phyloP scores from a whole-genome alignment of 37 sponge, comb jelly and placozoan species.

The Dysidea cf. avara region DNA sequence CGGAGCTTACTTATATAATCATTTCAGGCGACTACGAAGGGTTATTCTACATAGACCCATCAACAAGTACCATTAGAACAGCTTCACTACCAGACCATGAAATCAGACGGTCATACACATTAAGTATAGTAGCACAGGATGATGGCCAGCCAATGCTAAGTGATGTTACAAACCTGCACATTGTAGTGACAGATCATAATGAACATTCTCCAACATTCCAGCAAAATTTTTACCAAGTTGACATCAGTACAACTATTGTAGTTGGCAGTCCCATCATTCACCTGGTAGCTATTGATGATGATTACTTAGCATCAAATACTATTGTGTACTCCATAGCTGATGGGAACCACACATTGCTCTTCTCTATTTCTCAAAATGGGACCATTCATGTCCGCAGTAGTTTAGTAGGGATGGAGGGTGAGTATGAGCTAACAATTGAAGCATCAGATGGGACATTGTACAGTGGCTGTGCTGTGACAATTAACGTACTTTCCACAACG shows the following conservation, averaged over 20 bases:
- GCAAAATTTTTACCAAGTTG: constrained; percentile 10
- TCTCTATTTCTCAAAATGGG: constrained; percentile 47
- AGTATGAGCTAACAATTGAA: constrained; percentile 21
- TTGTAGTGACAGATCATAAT: constrained; percentile 45
- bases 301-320: constrained; percentile 8
- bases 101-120: constrained; percentile 15
- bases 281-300: constrained; percentile 54
- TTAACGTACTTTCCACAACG: background rate
- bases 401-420: constrained; percentile 2
- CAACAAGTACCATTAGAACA: constrained; percentile 33
- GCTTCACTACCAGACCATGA: constrained; percentile 25
- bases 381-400: constrained; percentile 15
- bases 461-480: constrained; percentile 1
- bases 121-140: constrained; percentile 51
- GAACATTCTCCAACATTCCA: constrained; percentile 48
- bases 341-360: constrained; percentile 2
- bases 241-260: constrained; percentile 25
- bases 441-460: constrained; percentile 37
- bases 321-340: constrained; percentile 34
- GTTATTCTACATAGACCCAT: constrained; percentile 42
- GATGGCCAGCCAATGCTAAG: constrained; percentile 37
- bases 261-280: constrained; percentile 45
- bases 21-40: constrained; percentile 13
- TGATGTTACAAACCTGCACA: constrained; percentile 32
- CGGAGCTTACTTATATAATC: constrained; percentile 35